These are phyloP conservation scores for Neolamprologus kungweensis DNA, from an alignment of 2,113 vertebrate genomes.

Conservation along the genomic window DNA sequence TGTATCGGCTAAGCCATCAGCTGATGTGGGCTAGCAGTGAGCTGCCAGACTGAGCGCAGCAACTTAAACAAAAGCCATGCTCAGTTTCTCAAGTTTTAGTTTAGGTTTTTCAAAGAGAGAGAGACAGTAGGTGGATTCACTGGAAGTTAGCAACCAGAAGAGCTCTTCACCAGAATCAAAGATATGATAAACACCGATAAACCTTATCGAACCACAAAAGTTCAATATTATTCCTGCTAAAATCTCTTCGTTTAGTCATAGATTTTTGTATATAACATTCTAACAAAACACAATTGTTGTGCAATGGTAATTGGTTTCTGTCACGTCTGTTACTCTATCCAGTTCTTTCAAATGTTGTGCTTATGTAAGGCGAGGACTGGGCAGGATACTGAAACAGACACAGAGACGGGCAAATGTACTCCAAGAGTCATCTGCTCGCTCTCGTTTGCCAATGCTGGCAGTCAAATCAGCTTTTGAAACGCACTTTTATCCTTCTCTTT, in stretches of 20 bases:
- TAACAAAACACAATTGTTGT: background rate
- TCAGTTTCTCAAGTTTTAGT: background rate
- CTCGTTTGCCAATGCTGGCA: background rate
- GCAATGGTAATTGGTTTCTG: background rate
- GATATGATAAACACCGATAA: background rate
- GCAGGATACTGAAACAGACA: background rate
- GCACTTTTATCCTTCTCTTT: background rate
- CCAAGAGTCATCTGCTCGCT: background rate
- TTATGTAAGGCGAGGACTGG: background rate
- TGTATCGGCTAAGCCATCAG: background rate
- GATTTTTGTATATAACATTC: background rate
- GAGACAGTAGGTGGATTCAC: background rate
- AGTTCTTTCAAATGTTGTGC: background rate
- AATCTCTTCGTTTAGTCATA: background rate
- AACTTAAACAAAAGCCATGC: background rate
- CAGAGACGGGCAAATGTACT: background rate
- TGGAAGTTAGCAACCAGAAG: background rate
- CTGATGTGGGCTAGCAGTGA: background rate
- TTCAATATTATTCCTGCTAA: background rate
- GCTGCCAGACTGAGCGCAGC: background rate
- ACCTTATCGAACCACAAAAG: background rate
- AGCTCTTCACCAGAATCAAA: background rate
- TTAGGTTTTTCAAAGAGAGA: background rate
- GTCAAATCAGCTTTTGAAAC: background rate
- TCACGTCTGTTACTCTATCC: background rate